Evolutionary conservation across 2,113 vertebrate species (phyloP), one percentile per base, ranked within the genome.

Genomic region (Varanus salvator): DNA sequence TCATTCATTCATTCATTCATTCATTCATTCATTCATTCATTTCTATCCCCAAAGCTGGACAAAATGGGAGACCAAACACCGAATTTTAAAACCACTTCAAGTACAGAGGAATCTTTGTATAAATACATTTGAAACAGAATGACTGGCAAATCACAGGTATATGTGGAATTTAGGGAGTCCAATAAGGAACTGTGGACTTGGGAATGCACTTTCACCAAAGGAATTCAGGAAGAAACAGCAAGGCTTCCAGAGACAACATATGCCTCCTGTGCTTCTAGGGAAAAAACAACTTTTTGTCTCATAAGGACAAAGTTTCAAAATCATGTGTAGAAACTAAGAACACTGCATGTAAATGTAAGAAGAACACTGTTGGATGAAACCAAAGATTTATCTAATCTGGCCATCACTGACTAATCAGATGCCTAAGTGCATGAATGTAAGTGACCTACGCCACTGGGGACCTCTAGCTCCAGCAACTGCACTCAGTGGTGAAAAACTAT

Each of bases 161-260:
- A 1, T 1, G 25, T 0, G 0, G 29, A 12, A 50, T 2, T 2
- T 34, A 21, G n/a, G 2, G 5, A 85, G 38, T 71, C 69, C 76
- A 89, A 27, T 1, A 38, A 15, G 12, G 83, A 84, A 82, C 3
- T 6, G 88, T 52, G 29, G 89, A 50, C 8, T 19, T 23, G 3
- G 27, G 76, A 3, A 4, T 1, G 44, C 0, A 74, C 23, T 50
- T 92, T 75, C 72, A n/a, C 52, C 85, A 68, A 15, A 6, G 48
- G 38, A 38, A 52, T 15, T 15, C 44, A 12, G n/a, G 34, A 27
- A 38, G 52, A 14, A 87, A 80, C 76, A 86, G 0, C 12, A 3
- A 29, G 89, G 60, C 23, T 66, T 38, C 80, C 27, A 84, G 12
- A 87, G 93, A 92, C 81, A 93, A 8, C 34, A 8, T n/a, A 17